A percentile compares a stretch with the other conserved stretches of the same genome.
Conservation (phyloP, 2,797 vertebrate species). For the Choloepus didactylus region DNA sequence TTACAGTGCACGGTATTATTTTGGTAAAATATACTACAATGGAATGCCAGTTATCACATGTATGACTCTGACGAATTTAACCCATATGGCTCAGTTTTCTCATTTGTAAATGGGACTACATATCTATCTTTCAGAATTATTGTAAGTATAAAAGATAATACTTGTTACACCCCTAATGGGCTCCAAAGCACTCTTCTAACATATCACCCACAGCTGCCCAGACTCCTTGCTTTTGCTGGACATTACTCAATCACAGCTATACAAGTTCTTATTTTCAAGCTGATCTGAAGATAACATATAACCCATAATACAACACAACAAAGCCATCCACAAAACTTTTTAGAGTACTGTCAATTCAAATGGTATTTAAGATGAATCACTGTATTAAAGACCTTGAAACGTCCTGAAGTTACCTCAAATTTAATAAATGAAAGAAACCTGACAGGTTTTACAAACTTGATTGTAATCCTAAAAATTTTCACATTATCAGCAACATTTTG, state of each 20-base stretch:
- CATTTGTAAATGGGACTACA: not conserved
- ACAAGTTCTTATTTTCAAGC: not conserved
- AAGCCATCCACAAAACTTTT: not conserved
- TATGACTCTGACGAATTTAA: not conserved
- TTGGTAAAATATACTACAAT: not conserved
- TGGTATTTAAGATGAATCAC: not conserved
- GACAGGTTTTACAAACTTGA: constrained; percentile 17
- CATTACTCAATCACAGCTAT: not conserved
- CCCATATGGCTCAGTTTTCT: not conserved
- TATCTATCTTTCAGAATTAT: not conserved
- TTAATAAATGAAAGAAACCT: not conserved
- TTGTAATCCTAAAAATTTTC: not conserved
- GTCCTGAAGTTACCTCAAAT: constrained; percentile 35
- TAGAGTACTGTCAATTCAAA: not conserved
- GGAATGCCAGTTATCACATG: not conserved
- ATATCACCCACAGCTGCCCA: not conserved
- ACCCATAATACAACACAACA: not conserved
- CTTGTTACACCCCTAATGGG: not conserved
- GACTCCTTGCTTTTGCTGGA: not conserved
- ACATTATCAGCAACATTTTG: not conserved
- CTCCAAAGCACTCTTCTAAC: not conserved
- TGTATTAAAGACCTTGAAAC: constrained; percentile 24
- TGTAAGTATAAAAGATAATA: not conserved
- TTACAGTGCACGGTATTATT: not conserved
- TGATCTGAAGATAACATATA: constrained; percentile 23